Evolutionary conservation across 2,888 invertebrate genomes (phyloP).

Genomic region (Oscheius sp.): DNA sequence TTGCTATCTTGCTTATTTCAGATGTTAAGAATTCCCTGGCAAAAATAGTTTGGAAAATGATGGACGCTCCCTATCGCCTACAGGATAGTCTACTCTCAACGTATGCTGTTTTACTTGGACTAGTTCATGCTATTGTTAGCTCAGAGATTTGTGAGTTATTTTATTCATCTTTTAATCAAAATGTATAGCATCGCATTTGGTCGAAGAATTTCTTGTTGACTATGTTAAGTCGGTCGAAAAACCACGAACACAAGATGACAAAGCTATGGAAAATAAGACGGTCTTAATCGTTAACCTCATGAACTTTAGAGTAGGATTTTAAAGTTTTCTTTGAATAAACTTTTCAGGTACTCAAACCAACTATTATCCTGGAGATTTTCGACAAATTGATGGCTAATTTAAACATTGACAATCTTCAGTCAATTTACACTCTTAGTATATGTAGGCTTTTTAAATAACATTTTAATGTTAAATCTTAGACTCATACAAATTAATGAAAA

Average conservation of each 20-base stretch:
- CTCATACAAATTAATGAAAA: constrained; percentile 46
- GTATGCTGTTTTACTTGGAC: constrained; percentile 45
- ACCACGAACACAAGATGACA: constrained; percentile 38
- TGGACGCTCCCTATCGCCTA: constrained; percentile 45
- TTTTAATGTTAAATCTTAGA: constrained; percentile 72
- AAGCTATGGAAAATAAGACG: constrained; percentile 52
- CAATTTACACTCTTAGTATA: constrained; percentile 34
- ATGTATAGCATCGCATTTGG: constrained; percentile 52
- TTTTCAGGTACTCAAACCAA: constrained; percentile 38
- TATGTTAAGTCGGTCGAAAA: constrained; percentile 39
- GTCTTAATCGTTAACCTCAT: constrained; percentile 47
- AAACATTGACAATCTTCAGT: constrained; percentile 40
- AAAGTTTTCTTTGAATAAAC: not conserved
- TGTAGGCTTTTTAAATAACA: constrained; percentile 30
- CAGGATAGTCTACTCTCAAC: constrained; percentile 49
- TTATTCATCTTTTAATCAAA: not conserved
- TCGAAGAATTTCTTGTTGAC: constrained; percentile 52
- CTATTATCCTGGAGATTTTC: constrained; percentile 39
- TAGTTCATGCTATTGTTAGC: constrained; percentile 51
- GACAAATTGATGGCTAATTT: constrained; percentile 35
- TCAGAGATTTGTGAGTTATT: constrained; percentile 50
- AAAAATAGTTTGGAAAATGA: constrained; percentile 39
- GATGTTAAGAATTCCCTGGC: constrained; percentile 49
- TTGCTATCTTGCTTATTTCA: constrained; percentile 34
- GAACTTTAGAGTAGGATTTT: constrained; percentile 38